These are phyloP conservation scores for Eugnorisma glareosa DNA, from an alignment of 2,888 invertebrate species.

Conservation along the genomic window DNA sequence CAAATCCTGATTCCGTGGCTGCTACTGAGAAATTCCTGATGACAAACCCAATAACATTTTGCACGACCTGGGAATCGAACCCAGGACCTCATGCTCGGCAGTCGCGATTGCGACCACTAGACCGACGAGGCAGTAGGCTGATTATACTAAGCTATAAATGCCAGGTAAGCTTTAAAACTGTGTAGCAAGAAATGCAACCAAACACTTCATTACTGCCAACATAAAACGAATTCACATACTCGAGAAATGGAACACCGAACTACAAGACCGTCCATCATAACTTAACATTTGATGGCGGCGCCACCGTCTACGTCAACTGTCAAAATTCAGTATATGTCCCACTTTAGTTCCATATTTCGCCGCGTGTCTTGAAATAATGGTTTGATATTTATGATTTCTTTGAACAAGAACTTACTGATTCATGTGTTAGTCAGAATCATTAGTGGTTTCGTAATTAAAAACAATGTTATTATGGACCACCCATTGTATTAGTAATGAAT, in stretches of 20 bases:
- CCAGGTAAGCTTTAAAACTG: background rate
- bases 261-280: background rate
- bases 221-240: constrained; percentile 30
- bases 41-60: too few relatives aligned
- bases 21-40: too few relatives aligned
- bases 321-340: background rate
- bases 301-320: constrained; percentile 12
- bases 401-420: constrained; percentile 35
- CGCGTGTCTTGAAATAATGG: background rate
- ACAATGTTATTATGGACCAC: constrained; percentile 63
- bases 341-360: constrained; percentile 15
- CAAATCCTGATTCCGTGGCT: too few relatives aligned
- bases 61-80: too few relatives aligned
- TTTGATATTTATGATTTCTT: constrained; percentile 33
- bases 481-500: constrained; percentile 62
- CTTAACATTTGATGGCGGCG: constrained; percentile 11
- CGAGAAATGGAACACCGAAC: constrained; percentile 34
- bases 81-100: too few relatives aligned
- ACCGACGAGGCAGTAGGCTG: too few relatives aligned
- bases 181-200: constrained; percentile 27
- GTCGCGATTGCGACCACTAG: too few relatives aligned
- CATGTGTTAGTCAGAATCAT: constrained; percentile 64
- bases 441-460: constrained; percentile 64
- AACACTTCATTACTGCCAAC: constrained; percentile 31
- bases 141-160: background rate